These are phyloP conservation scores for Hippasteria phrygiana DNA, from an alignment of 53 echinoderm and acorn worm genomes.

Conservation along the genomic window DNA sequence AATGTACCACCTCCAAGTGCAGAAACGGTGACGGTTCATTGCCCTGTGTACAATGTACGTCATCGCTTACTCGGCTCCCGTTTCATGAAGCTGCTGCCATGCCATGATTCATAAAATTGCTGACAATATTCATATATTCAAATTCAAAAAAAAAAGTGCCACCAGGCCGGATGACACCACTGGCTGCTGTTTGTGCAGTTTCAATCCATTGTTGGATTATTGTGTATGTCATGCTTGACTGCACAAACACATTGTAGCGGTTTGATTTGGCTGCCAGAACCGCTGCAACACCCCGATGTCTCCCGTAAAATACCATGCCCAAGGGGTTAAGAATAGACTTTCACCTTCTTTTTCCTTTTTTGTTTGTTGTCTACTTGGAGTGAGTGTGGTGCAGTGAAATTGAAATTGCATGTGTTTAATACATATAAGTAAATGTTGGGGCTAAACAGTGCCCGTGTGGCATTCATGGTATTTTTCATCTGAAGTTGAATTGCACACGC, in stretches of 20 bases:
- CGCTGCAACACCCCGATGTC: too few species aligned
- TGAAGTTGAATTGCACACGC: too few species aligned
- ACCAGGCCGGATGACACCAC: too few species aligned
- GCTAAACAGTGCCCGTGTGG: too few species aligned
- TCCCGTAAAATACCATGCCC: constrained; percentile 7
- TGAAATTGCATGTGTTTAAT: background rate
- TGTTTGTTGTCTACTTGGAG: background rate
- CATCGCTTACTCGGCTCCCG: constrained; percentile 37
- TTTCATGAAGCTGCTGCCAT: constrained; percentile 48
- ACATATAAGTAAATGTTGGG: background rate
- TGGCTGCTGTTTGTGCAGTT: too few species aligned
- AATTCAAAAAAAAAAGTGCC: too few species aligned
- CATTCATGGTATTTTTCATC: too few species aligned
- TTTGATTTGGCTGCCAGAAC: too few species aligned
- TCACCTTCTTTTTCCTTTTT: background rate
- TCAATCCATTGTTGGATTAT: too few species aligned
- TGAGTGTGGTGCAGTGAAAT: background rate
- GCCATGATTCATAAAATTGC: constrained; percentile 30
- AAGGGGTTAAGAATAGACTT: background rate
- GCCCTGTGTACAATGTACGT: constrained; percentile 36
- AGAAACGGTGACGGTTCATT: constrained; percentile 6
- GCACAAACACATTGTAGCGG: too few species aligned
- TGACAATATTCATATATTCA: constrained; percentile 40
- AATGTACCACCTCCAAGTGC: background rate
- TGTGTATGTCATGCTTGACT: too few species aligned